phyloP scores from a whole-genome alignment of 2,113 vertebrate genomes.

The Anoplopoma fimbria region DNA sequence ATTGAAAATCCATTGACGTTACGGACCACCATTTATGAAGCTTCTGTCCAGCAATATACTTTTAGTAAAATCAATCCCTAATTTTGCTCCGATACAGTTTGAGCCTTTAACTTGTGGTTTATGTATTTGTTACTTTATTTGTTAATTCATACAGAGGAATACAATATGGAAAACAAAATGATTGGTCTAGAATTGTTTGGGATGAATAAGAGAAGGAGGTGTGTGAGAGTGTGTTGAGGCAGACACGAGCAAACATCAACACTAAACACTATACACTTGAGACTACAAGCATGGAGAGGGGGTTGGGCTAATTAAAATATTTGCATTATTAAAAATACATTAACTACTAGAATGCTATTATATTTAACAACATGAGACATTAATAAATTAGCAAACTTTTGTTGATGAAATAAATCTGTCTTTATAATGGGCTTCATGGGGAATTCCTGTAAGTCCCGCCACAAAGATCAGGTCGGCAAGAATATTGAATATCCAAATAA shows the following conservation, averaged over 20 bases:
- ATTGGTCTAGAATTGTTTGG: neutral
- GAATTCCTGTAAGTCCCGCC: conserved; percentile 2
- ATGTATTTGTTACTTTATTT: neutral
- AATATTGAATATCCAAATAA: neutral
- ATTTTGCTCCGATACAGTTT: neutral
- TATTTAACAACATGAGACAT: conserved; percentile 67
- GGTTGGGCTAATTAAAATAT: conserved; percentile 74
- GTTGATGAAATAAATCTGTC: conserved; percentile 29
- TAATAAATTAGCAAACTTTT: conserved; percentile 60
- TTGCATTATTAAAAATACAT: conserved; percentile 79
- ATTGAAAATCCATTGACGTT: neutral
- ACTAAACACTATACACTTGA: conserved; percentile 68
- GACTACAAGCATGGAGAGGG: conserved; percentile 63
- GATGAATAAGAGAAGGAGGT: conserved; percentile 24
- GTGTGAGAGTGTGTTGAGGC: conserved; percentile 3
- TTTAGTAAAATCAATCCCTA: neutral
- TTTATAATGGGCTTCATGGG: conserved; percentile 25
- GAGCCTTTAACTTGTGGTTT: neutral
- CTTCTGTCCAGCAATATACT: neutral
- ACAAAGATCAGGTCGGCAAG: neutral
- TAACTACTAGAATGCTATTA: conserved; percentile 58
- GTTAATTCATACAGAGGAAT: neutral
- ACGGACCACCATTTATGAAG: conserved; percentile 8
- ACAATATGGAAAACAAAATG: neutral
- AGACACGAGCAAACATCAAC: conserved; percentile 37